Evolutionary conservation across 2,888 invertebrate genomes (phyloP), one percentile per base, ranked within the genome.

Genomic region (Conus canariensis): DNA sequence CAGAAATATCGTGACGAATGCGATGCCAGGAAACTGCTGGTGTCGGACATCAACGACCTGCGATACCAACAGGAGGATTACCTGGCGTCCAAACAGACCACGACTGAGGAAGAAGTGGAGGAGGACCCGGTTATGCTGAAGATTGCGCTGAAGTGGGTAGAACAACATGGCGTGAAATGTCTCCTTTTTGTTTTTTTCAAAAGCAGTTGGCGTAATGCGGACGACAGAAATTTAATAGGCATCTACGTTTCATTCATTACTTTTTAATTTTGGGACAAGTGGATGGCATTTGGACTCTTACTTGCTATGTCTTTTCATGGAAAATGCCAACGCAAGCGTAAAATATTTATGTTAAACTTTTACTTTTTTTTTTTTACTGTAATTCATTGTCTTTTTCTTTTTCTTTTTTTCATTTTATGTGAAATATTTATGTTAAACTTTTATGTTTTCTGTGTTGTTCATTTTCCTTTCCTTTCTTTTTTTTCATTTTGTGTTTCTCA

Each of bases 41-140:
- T 96, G 64, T 93, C 95, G 3, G 96, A 96, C 92, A 95, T 96
- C 90, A 96, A 96, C 91, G 96, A 96, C 88, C 93, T 96, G 87
- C 93, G 95, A 60, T 95, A 95, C 91, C 96, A 96, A 90, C 96
- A 96, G 89, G 96, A 96, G 87, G 96, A 96, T 89, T 93, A 95
- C 85, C 90, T 95, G 90, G 93, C 94, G 88, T 94, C 95, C 60
- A 95, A 95, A 92, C 94, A 95, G 90, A 92, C 90, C 25, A 90
- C 92, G 67, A 91, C 94, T 87, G 94, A 94, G 12, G 85, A 93
- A 12, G 95, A 95, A 59, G 94, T 94, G 14, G 94, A 95, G 58
- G 95, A 95, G 64, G 96, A 96, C 91, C 96, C 96, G 12, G 94
- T 95, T 83, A 94, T 94, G 82, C 92, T 96, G 70, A 95, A 95